These are phyloP conservation scores for Paralichthys olivaceus DNA, from an alignment of 2,113 vertebrate genomes.

Conservation along the genomic window DNA sequence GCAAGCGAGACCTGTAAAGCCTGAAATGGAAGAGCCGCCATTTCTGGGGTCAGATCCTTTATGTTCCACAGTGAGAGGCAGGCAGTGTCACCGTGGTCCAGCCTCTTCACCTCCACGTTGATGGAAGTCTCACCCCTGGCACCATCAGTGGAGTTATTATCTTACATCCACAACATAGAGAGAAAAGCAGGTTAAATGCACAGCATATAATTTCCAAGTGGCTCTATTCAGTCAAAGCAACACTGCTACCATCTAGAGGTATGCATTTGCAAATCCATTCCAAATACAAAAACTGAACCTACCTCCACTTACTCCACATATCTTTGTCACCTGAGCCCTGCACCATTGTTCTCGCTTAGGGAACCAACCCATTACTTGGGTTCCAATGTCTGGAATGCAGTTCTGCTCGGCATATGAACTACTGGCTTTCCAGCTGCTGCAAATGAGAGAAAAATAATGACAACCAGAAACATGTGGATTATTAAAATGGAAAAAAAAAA, in stretches of 20 bases:
- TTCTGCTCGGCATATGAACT: conserved; percentile 72
- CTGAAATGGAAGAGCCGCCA: conserved; percentile 70
- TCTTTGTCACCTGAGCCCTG: conserved; percentile 78
- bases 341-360: conserved; percentile 75
- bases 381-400: conserved; percentile 79
- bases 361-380: conserved; percentile 75
- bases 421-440: conserved; percentile 60
- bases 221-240: conserved; percentile 23
- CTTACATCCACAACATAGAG: conserved; percentile 24
- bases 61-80: conserved; percentile 72
- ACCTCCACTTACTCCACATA: conserved; percentile 79
- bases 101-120: conserved; percentile 75
- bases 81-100: conserved; percentile 78
- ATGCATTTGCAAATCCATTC: conserved; percentile 24
- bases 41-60: conserved; percentile 64
- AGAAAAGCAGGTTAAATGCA: neutral
- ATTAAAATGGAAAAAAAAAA: conserved; percentile 26
- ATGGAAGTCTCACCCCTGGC: conserved; percentile 48
- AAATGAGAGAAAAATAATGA: conserved; percentile 51
- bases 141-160: conserved; percentile 10
- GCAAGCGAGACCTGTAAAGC: conserved; percentile 78
- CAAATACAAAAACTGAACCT: conserved; percentile 23
- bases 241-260: conserved; percentile 74
- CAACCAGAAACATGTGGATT: conserved; percentile 54
- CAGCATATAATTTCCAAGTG: conserved; percentile 15